phyloP scores from a whole-genome alignment of 2,888 invertebrate genomes.

The Lycophotia porphyrea region DNA sequence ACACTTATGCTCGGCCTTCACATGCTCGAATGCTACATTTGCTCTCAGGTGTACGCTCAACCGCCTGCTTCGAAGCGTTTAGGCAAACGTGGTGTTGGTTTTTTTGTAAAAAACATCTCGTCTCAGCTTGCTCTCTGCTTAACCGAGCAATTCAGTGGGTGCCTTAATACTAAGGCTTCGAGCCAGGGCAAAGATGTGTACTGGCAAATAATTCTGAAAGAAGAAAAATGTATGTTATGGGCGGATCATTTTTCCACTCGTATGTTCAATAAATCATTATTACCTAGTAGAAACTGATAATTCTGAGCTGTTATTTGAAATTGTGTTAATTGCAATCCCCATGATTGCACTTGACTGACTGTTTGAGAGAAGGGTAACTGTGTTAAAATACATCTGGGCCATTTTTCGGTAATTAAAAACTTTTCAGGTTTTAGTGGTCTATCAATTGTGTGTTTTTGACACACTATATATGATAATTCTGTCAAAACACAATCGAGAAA shows the following conservation, averaged over 20 bases:
- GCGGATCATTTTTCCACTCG: background rate
- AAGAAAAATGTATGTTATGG: background rate
- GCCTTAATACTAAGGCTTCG: background rate
- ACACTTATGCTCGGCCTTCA: no score
- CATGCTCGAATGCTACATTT: background rate
- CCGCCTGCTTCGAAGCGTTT: background rate
- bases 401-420: background rate
- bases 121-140: background rate
- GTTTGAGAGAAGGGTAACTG: background rate
- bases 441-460: background rate
- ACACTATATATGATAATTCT: background rate
- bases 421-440: background rate
- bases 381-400: background rate
- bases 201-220: background rate
- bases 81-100: background rate
- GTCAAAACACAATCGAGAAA: background rate
- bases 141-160: background rate
- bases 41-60: background rate
- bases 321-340: background rate
- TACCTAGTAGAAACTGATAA: background rate
- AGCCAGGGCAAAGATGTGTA: background rate
- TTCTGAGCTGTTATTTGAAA: background rate
- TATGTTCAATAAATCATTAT: background rate
- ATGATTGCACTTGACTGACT: no score
- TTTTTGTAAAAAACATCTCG: background rate